Evolutionary conservation across 2,113 vertebrate species (phyloP), one percentile per base, ranked within the genome.

Genomic region (Neolamprologus caudopunctatus): DNA sequence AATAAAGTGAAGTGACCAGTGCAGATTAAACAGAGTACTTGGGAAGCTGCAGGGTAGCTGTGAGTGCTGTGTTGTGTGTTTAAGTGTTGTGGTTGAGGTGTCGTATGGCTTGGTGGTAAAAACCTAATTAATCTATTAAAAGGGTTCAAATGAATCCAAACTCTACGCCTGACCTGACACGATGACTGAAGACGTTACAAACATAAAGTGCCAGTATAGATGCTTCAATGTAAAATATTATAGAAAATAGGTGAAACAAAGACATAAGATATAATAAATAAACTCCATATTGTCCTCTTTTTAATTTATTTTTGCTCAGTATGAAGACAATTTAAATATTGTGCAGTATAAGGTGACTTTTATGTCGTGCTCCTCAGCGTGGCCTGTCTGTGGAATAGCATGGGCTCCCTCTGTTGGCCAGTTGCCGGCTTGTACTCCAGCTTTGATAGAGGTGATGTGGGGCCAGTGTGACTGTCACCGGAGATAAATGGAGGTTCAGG

Each of bases 381-480:
- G 28, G 45, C 81, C 40, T 21, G 40, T 92, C 75, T 94, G 82
- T 86, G 79, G 88, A 92, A 96, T 82, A 94, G 88, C 95, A 86
- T 93, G 91, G 93, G 95, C 94, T 92, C 94, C 96, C 96, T 96
- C 96, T 96, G 89, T 95, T 92, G 96, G 95, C 24, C 24, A 12
- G 11, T 2, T 2, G 3, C 6, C 2, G 6, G 40, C 9, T 82
- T 40, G 37, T 35, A 28, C 83, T 73, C 14, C 3, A 2, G 2
- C 2, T 2, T 28, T 79, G 21, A 85, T 4, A 2, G 78, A 80
- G 58, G 14, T 80, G 26, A 79, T 37, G 28, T 82, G 26, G 57
- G 66, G 83, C 61, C 53, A 24, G 51, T 35, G 84, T 51, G 84
- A 85, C 82, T 85, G 83, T 89, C 85, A 71, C 45, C 6, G 9